Conservation (phyloP, 2,113 vertebrate genomes). For the Crotalus helleri region DNA sequence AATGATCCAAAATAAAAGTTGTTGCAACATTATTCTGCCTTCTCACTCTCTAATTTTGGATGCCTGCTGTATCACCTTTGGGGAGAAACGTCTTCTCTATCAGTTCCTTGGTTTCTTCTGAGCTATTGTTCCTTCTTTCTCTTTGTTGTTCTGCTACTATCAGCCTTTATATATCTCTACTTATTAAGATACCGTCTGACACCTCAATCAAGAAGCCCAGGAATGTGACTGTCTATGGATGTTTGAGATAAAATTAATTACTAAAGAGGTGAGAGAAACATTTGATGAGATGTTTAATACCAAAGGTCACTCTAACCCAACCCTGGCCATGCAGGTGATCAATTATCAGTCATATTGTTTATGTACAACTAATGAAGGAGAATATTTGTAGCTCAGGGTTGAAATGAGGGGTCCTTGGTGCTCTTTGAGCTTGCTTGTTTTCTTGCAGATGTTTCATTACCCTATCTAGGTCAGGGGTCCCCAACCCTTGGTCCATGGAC, state of each 20-base stretch:
- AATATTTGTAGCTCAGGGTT: too few species aligned
- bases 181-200: not conserved
- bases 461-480: too few species aligned
- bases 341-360: not conserved
- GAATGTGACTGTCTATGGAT: not conserved
- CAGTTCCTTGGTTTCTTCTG: not conserved
- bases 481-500: too few species aligned
- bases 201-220: not conserved
- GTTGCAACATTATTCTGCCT: not conserved
- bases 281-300: not conserved
- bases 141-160: not conserved
- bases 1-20: not conserved
- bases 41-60: not conserved
- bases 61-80: not conserved
- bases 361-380: not conserved
- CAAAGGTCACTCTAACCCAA: not conserved
- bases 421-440: too few species aligned
- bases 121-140: not conserved
- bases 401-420: too few species aligned
- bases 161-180: not conserved
- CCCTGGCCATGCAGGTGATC: not conserved
- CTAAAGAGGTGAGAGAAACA: not conserved
- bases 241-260: not conserved
- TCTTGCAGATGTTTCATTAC: too few species aligned
- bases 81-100: not conserved